These are phyloP conservation scores for Pristionchus arcanus DNA, from an alignment of 2,888 invertebrate genomes.

Conservation along the genomic window DNA sequence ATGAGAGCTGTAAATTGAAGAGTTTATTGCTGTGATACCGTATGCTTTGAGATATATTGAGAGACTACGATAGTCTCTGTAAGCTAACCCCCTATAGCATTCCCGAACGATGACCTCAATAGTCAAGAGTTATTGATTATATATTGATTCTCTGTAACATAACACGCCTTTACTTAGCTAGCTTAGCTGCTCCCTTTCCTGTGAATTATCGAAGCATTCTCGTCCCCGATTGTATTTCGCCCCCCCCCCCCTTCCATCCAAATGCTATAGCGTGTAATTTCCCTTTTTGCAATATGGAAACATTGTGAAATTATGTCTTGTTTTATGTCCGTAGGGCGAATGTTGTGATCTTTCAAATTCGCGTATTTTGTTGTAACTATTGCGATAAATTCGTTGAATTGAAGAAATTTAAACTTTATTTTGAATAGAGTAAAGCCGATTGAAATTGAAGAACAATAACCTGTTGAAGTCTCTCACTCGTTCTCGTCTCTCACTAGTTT, in stretches of 20 bases:
- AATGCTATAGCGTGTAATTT: conserved; percentile 9
- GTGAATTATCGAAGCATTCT: conserved; percentile 23
- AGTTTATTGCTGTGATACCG: neutral
- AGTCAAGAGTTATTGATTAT: neutral
- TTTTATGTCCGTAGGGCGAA: conserved; percentile 37
- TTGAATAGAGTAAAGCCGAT: neutral
- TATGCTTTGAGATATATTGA: neutral
- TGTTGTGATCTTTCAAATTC: conserved; percentile 6
- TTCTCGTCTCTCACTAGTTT: neutral
- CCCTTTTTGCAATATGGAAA: neutral
- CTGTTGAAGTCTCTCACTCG: neutral
- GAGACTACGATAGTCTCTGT: conserved; percentile 44
- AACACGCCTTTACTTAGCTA: conserved; percentile 20
- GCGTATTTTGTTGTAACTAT: conserved; percentile 43
- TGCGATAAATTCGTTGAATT: conserved; percentile 39
- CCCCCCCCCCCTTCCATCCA: neutral
- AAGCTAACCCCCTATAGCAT: neutral
- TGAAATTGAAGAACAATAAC: neutral
- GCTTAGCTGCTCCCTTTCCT: conserved; percentile 20
- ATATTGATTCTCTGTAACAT: conserved; percentile 22
- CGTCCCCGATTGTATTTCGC: neutral
- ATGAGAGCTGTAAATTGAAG: neutral
- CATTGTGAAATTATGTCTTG: conserved; percentile 14
- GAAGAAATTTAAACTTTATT: no score
- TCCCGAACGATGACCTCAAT: conserved; percentile 25